These are phyloP conservation scores for Sebastes aleutianus DNA, from an alignment of 2,797 vertebrate species.

Conservation along the genomic window DNA sequence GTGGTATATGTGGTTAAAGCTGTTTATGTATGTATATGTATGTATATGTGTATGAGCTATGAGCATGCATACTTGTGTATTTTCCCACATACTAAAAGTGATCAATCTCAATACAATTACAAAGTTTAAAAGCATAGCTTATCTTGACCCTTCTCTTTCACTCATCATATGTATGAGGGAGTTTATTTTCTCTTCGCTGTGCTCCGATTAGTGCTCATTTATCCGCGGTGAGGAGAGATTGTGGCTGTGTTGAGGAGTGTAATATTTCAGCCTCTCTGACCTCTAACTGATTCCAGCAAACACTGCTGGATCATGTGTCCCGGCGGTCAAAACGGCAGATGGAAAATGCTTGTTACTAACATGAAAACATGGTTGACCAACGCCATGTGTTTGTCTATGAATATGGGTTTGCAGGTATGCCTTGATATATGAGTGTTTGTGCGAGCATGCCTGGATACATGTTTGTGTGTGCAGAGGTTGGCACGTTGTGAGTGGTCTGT, in stretches of 20 bases:
- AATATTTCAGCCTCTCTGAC: slow-evolving; percentile 42
- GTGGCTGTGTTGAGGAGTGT: neutral
- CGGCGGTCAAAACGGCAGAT: neutral
- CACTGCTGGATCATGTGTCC: slow-evolving; percentile 11
- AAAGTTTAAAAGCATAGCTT: slow-evolving; percentile 25
- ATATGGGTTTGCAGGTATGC: slow-evolving; percentile 7
- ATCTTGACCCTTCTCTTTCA: slow-evolving; percentile 42
- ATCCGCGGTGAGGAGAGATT: slow-evolving; percentile 15
- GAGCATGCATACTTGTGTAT: slow-evolving; percentile 18
- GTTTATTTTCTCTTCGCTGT: slow-evolving; percentile 62
- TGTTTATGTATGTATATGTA: neutral
- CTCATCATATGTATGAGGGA: slow-evolving; percentile 24
- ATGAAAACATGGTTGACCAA: slow-evolving; percentile 13
- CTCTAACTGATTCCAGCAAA: slow-evolving; percentile 21
- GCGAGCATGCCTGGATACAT: neutral
- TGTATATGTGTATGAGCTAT: neutral
- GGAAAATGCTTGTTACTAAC: slow-evolving; percentile 2
- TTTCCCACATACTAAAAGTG: slow-evolving; percentile 30
- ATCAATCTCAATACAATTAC: slow-evolving; percentile 25
- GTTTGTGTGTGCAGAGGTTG: neutral
- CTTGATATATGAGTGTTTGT: slow-evolving; percentile 10
- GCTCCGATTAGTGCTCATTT: slow-evolving; percentile 38
- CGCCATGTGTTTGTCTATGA: slow-evolving; percentile 17
- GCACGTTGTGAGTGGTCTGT: neutral
- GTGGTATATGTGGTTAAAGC: neutral